Evolutionary conservation across 1,140 invertebrate species (phyloP).

Genomic region (Eurytemora carolleeae): DNA sequence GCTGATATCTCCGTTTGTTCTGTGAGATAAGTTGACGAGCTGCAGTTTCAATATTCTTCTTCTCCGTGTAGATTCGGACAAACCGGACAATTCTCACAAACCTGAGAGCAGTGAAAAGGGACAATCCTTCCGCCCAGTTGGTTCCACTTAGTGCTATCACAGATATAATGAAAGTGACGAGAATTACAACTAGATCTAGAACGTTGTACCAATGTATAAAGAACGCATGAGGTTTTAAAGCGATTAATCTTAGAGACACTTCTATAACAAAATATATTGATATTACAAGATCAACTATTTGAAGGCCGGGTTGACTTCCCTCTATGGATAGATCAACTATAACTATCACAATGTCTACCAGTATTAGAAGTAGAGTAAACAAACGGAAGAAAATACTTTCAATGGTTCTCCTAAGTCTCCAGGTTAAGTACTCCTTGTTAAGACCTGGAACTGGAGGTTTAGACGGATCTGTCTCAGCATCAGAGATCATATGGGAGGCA

Average conservation of each 20-base stretch:
- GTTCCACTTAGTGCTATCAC: constrained; percentile 24
- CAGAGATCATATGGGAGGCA: constrained; percentile 10
- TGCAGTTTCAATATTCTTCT: constrained; percentile 28
- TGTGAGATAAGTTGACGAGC: constrained; percentile 33
- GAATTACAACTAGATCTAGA: constrained; percentile 29
- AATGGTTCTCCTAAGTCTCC: constrained; percentile 3
- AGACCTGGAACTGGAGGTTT: constrained; percentile 10
- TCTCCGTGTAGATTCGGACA: constrained; percentile 27
- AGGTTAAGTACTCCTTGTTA: constrained; percentile 1
- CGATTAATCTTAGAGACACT: constrained; percentile 24
- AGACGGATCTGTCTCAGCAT: constrained; percentile 12
- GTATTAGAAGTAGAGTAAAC: constrained; percentile 5
- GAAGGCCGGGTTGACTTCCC: neutral
- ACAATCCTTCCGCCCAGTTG: constrained; percentile 19
- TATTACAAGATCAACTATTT: constrained; percentile 22
- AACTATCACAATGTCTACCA: constrained; percentile 8
- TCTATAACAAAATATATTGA: constrained; percentile 27
- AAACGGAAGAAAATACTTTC: constrained; percentile 13
- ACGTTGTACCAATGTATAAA: constrained; percentile 29
- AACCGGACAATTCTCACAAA: constrained; percentile 29
- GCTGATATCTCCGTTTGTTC: constrained; percentile 35
- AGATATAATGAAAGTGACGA: constrained; percentile 28
- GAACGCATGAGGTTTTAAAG: constrained; percentile 22
- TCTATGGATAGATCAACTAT: constrained; percentile 5
- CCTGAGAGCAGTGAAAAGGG: constrained; percentile 27